Conservation (phyloP, 2,888 invertebrate species). For the Anorthoa munda region DNA sequence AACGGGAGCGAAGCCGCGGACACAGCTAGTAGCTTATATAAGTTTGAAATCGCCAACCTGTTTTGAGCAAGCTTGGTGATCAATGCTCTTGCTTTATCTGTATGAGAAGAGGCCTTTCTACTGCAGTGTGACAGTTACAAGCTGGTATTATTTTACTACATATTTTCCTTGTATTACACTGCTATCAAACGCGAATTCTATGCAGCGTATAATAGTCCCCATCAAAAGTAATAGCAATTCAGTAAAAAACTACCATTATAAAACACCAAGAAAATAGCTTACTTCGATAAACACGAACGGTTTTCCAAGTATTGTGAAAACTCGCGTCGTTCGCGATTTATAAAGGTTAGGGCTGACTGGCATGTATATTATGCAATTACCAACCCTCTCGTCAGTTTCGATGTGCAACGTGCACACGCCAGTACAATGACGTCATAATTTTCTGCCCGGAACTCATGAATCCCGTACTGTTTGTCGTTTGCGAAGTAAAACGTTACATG, state of each 20-base stretch:
- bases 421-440: slow-evolving; percentile 65
- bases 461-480: slow-evolving; percentile 58
- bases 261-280: slow-evolving; percentile 34
- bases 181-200: not conserved
- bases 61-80: no score
- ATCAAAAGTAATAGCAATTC: slow-evolving; percentile 2
- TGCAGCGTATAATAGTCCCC: not conserved
- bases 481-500: slow-evolving; percentile 62
- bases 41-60: no score
- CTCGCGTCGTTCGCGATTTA: slow-evolving; percentile 36
- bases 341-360: slow-evolving; percentile 36
- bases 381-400: slow-evolving; percentile 59
- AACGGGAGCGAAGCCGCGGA: no score
- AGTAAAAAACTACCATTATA: slow-evolving; percentile 14
- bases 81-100: no score
- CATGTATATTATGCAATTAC: slow-evolving; percentile 66
- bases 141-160: no score
- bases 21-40: no score
- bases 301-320: slow-evolving; percentile 39
- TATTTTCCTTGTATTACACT: not conserved
- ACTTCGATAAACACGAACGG: slow-evolving; percentile 26
- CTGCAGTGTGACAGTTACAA: no score
- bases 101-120: no score
- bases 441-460: slow-evolving; percentile 57
- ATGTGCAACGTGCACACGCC: slow-evolving; percentile 61